A percentile compares a stretch with the other conserved stretches of the same genome.
Evolutionary conservation across 2,888 invertebrate genomes (phyloP).

Genomic region (Clitarchus hookeri): DNA sequence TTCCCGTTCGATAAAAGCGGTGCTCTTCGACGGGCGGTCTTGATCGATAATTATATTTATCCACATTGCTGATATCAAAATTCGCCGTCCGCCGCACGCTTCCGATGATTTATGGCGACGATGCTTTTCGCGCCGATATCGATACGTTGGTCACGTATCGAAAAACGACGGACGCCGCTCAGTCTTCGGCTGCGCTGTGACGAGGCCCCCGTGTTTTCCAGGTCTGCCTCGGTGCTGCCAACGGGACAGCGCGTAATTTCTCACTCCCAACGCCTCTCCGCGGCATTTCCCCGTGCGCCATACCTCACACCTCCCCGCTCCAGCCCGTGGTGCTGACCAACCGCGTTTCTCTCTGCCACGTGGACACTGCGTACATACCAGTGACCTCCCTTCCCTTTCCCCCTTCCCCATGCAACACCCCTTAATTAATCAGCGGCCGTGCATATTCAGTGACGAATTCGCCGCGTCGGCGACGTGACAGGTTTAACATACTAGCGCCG

Average conservation of each 20-base stretch:
- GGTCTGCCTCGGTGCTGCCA: too few species aligned
- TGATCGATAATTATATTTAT: too few species aligned
- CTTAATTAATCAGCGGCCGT: conserved; percentile 2
- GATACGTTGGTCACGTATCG: too few species aligned
- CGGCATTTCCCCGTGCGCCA: background rate
- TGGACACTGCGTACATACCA: background rate
- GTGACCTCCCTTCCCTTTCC: background rate
- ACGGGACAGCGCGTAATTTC: background rate
- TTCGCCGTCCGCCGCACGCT: too few species aligned
- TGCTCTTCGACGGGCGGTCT: too few species aligned
- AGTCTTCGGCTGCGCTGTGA: too few species aligned
- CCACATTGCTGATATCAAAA: too few species aligned
- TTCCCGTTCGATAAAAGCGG: too few species aligned
- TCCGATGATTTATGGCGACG: too few species aligned
- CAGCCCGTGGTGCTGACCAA: background rate
- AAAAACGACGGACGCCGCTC: too few species aligned
- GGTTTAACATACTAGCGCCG: background rate
- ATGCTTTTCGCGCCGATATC: too few species aligned
- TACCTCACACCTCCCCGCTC: background rate
- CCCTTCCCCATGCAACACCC: background rate
- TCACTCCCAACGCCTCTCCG: background rate
- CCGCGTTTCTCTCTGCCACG: background rate
- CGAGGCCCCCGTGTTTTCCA: background rate
- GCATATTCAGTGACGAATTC: background rate
- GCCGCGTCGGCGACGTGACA: background rate